Evolutionary conservation across 2,797 vertebrate genomes (phyloP).

Genomic region (Ctenopoma kingsleyae): DNA sequence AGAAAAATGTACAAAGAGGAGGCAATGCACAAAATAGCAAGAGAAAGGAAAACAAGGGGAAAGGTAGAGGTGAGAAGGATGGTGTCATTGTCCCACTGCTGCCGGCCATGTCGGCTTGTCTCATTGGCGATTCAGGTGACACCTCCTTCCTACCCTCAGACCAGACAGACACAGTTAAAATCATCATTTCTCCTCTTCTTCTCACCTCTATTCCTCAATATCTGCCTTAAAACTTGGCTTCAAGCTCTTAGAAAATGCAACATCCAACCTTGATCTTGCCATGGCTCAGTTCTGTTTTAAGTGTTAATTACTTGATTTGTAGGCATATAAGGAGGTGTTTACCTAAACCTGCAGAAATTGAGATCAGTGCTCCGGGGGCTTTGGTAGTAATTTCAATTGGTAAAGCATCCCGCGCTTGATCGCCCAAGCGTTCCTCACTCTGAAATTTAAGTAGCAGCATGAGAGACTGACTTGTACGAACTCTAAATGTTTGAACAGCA

Average conservation of each 20-base stretch:
- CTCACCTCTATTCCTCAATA: conserved; percentile 47
- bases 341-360: conserved; percentile 79
- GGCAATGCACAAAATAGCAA: not conserved
- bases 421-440: conserved; percentile 49
- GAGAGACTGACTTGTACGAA: conserved; percentile 37
- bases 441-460: conserved; percentile 76
- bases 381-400: conserved; percentile 78
- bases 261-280: conserved; percentile 70
- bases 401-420: conserved; percentile 56
- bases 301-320: conserved; percentile 86
- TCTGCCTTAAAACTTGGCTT: conserved; percentile 49
- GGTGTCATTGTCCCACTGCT: conserved; percentile 45
- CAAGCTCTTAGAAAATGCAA: conserved; percentile 58
- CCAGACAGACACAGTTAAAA: conserved; percentile 62
- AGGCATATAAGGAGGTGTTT: conserved; percentile 81
- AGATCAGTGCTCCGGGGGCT: conserved; percentile 79
- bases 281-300: conserved; percentile 74
- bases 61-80: conserved; percentile 12
- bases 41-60: conserved; percentile 2
- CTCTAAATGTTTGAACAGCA: conserved; percentile 53
- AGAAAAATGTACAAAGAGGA: conserved; percentile 32
- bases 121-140: conserved; percentile 61
- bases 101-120: conserved; percentile 40
- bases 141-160: conserved; percentile 28
- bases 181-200: conserved; percentile 57